Base-by-base conservation (phyloP, 2,888 invertebrate genomes). In the Sphinx pinastri region DNA sequence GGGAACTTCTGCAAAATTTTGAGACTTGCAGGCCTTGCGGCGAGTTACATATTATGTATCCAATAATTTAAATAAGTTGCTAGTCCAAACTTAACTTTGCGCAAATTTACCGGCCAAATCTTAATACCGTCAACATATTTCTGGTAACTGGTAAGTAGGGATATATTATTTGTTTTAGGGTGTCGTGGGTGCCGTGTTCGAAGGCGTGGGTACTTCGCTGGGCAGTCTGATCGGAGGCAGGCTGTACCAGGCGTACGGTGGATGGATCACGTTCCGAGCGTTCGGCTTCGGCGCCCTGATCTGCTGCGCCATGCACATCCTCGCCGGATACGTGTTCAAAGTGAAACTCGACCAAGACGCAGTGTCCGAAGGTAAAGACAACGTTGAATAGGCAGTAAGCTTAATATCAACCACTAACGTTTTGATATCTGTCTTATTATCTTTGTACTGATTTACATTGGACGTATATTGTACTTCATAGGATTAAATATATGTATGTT, bases 141-240 rank as follows among this genome's bases (percentile, higher is more conserved):
- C 25, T 25, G 25, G 25, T 25, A 25, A 25, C 25, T 25, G 25
- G 25, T 25, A 25, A 25, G 25, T n/a, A n/a, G n/a, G n/a, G n/a
- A 10, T 49, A 25, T 10, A 38, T 16, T 11, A 47, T 66, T 11
- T 11, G n/a, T 92, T 92, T 52, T 88, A 97, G 96, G 98, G 98
- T 69, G 90, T 98, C 58, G 96, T 98, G 49, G 98, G 98, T 14
- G 98, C 97, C 4, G 94, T 98, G 66, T 98, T 98, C 84, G 98
- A 98, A 92, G 98, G 98, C 16, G 93, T 98, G 14, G 98, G 98
- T 16, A 97, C 97, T 0, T 96, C 98, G 0, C 84, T 96, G 13
- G 98, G 98, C 54, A 98, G 97, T 83, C 95, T 97, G 13, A 88
- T 97, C 68, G 98, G 96, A n/a, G 98, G 98, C 0, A 84, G 95